Base-by-base conservation (phyloP, 2,888 invertebrate species). In the Cryptocephalus primarius region DNA sequence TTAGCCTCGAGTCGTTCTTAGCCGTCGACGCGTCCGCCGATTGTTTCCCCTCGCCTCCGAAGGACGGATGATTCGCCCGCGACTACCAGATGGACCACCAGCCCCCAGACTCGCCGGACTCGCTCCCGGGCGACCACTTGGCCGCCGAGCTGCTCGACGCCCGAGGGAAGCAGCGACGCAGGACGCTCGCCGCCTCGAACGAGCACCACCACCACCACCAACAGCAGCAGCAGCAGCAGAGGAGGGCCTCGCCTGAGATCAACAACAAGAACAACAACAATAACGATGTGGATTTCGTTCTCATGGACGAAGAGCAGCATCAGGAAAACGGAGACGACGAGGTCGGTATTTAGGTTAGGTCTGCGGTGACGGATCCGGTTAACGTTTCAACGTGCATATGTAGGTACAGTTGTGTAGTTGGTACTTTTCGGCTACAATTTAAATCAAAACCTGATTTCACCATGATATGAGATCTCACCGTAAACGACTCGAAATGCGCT, bases 251-350 rank as follows among this genome's bases (percentile, higher is more conserved):
- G 10, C 60, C 62, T 14, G 64, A 67, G 45, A 55, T 66, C 14
- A 59, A 58, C 43, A 62, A 56, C 48, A 34, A 14, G 12, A 66
- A 66, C 48, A 64, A 63, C 45, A 70, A 67, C 60, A 72, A 67
- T 55, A 69, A 70, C 54, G 72, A 72, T 53, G 72, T 72, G n/a
- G 64, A 66, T 9, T 73, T 72, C 55, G 72, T 72, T 40, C 62
- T 74, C 48, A 70, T 72, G 63, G 70, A 72, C 40, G 69, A 68
- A 32, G 62, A 66, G 48, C 65, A 65, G 40, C 61, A 63, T 42
- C 59, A 59, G 8, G 58, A 62, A 41, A 62, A 63, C 32, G 68
- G 68, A 32, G 67, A 69, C 31, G 69, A 68, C 40, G 67, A 68
- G 55, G 70, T 68, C 65, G 55, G 69, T 61, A 43, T 46, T 43